Conservation (phyloP, 2,888 invertebrate species). For the Rambutsinella grinnellia region DNA sequence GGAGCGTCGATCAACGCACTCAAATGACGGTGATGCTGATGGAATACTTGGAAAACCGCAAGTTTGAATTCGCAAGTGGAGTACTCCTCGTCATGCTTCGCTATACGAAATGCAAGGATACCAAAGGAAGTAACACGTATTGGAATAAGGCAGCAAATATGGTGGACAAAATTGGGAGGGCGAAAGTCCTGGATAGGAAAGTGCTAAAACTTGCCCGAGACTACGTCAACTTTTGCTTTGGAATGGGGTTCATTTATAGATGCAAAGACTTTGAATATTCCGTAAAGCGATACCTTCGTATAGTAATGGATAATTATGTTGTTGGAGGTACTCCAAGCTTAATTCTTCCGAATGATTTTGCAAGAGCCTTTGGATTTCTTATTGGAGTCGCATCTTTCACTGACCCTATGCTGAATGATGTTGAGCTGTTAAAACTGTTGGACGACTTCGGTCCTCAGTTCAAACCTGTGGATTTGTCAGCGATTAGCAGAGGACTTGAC, state of each 20-base stretch:
- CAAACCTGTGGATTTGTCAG: constrained; percentile 28
- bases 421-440: constrained; percentile 23
- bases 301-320: constrained; percentile 40
- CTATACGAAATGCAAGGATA: constrained; percentile 36
- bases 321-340: constrained; percentile 20
- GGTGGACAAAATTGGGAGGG: constrained; percentile 1
- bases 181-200: constrained; percentile 18
- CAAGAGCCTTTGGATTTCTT: constrained; percentile 38
- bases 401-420: constrained; percentile 51
- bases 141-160: constrained; percentile 51
- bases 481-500: constrained; percentile 43
- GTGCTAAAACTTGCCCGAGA: constrained; percentile 45
- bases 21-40: constrained; percentile 28
- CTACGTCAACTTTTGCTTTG: constrained; percentile 52
- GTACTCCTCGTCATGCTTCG: constrained; percentile 46
- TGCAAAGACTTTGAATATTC: constrained; percentile 40
- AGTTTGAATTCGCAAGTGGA: constrained; percentile 31
- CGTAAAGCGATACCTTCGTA: constrained; percentile 36
- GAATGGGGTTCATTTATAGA: constrained; percentile 33
- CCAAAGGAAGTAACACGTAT: constrained; percentile 39
- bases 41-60: constrained; percentile 41
- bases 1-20: constrained; percentile 37
- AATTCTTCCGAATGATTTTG: constrained; percentile 40
- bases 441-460: constrained; percentile 50
- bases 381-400: constrained; percentile 37